phyloP scores from a whole-genome alignment of 2,113 vertebrate genomes.

The Nothocercus nigrocapillus region DNA sequence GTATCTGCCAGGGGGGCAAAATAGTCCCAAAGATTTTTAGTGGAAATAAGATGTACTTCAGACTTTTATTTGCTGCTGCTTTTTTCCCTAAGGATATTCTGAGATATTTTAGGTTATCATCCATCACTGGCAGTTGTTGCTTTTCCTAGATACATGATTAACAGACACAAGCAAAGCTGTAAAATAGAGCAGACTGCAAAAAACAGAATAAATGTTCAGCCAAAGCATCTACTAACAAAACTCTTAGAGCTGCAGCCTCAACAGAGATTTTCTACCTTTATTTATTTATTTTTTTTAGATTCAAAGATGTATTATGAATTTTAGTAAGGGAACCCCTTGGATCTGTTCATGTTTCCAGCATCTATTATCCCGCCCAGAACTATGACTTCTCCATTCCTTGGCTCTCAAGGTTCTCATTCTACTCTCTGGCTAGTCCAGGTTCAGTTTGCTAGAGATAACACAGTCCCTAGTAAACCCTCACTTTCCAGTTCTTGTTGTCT shows the following conservation, averaged over 20 bases:
- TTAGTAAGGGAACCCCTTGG: neutral
- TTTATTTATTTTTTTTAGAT: neutral
- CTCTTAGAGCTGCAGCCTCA: neutral
- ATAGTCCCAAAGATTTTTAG: neutral
- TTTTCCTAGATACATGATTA: neutral
- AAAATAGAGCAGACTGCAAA: neutral
- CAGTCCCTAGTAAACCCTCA: too few species aligned
- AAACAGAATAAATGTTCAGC: neutral
- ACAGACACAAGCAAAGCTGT: neutral
- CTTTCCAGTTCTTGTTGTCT: too few species aligned
- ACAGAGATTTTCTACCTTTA: neutral
- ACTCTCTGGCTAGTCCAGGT: neutral
- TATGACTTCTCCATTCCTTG: neutral
- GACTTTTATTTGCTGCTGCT: neutral
- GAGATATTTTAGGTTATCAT: neutral
- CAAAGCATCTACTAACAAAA: neutral
- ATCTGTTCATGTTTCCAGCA: neutral
- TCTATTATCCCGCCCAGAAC: neutral
- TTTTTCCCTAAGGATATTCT: neutral
- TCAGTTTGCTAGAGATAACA: neutral
- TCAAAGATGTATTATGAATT: neutral
- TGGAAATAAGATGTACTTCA: neutral
- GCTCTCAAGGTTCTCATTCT: neutral
- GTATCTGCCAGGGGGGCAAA: neutral
- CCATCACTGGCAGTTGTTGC: neutral